These are phyloP conservation scores for Myiotriccus ornatus DNA, from an alignment of 2,797 vertebrate species.

Conservation along the genomic window DNA sequence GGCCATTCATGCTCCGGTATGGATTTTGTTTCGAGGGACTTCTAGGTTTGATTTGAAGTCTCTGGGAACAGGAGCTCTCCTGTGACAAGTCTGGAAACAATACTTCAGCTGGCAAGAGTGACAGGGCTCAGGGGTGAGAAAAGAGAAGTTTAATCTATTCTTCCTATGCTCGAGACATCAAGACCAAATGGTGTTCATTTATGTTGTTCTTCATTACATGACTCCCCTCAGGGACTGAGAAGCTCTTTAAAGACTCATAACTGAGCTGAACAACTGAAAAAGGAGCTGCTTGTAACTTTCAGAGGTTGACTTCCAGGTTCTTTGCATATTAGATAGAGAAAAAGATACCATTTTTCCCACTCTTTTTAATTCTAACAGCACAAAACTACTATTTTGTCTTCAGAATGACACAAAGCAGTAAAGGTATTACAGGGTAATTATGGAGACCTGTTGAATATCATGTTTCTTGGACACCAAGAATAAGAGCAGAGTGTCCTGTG, in stretches of 20 bases:
- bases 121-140: not conserved
- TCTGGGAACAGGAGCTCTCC: not conserved
- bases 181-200: not conserved
- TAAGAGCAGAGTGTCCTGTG: conserved; percentile 13
- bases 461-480: not conserved
- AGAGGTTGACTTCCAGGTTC: not conserved
- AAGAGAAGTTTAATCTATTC: not conserved
- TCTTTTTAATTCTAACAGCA: not conserved
- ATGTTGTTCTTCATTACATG: not conserved
- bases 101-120: not conserved
- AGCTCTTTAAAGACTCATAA: not conserved
- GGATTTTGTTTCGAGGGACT: not conserved
- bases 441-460: not conserved
- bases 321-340: not conserved
- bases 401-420: not conserved
- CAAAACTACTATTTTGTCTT: not conserved
- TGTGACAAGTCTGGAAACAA: not conserved
- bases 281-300: not conserved
- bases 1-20: not conserved
- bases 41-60: not conserved
- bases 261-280: not conserved
- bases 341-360: not conserved
- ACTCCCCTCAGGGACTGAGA: not conserved
- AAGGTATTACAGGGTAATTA: not conserved
- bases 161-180: not conserved